These are phyloP conservation scores for Agrenia bidenticulata DNA, from an alignment of 2,888 invertebrate species.

Conservation along the genomic window DNA sequence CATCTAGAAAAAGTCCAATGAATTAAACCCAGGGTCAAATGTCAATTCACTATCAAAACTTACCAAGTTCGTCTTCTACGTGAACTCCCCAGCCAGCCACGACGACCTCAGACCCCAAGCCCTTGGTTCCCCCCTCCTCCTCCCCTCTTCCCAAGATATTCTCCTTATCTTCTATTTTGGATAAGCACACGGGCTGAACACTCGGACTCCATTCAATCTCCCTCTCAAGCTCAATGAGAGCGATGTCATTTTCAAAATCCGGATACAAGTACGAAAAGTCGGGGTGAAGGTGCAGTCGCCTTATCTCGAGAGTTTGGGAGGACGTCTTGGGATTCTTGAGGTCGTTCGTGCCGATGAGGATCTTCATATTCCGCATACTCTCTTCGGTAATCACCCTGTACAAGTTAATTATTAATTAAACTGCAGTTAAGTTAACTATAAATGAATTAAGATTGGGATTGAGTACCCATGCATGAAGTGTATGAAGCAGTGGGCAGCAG, in stretches of 20 bases:
- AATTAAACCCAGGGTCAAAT: neutral
- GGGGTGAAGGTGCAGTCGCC: conserved; percentile 23
- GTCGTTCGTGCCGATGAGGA: conserved; percentile 24
- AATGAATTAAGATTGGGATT: neutral
- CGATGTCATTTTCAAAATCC: conserved; percentile 38
- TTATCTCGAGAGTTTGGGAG: conserved; percentile 15
- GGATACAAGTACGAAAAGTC: conserved; percentile 35
- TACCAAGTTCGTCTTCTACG: conserved; percentile 10
- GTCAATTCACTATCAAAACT: neutral
- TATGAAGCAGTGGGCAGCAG: conserved; percentile 35
- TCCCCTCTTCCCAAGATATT: neutral
- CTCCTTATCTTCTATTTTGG: conserved; percentile 1
- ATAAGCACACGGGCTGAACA: conserved; percentile 35
- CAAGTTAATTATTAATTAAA: conserved; percentile 6
- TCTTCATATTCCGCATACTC: neutral
- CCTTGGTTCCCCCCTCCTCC: neutral
- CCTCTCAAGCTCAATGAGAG: conserved; percentile 25
- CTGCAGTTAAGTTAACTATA: conserved; percentile 4
- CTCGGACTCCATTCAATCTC: conserved; percentile 21
- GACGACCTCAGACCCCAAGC: neutral
- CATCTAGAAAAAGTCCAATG: conserved; percentile 16
- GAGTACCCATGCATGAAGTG: conserved; percentile 24
- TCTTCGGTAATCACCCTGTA: neutral
- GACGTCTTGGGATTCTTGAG: conserved; percentile 10
- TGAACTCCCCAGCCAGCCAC: conserved; percentile 37